Evolutionary conservation across 2,888 invertebrate species (phyloP).

Genomic region (Hyposoter dolosus): DNA sequence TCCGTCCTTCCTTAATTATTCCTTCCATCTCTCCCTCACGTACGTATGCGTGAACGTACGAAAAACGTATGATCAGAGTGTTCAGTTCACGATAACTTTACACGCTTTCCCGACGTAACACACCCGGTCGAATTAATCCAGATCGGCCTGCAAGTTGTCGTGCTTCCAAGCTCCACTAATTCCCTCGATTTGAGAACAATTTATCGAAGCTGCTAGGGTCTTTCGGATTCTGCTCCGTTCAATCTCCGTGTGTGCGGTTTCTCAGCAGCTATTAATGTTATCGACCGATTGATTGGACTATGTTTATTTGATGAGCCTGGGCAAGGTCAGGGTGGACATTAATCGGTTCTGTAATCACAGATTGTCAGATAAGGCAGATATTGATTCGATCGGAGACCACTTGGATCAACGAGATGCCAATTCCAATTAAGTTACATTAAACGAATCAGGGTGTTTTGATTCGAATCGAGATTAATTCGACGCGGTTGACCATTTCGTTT

Average conservation of each 20-base stretch:
- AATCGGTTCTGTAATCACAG: constrained; percentile 6
- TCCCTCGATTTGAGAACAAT: background rate
- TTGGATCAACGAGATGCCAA: background rate
- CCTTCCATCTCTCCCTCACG: background rate
- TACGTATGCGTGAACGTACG: background rate
- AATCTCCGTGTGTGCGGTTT: background rate
- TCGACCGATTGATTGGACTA: background rate
- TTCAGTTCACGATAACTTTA: constrained; percentile 8
- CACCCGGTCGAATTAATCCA: background rate
- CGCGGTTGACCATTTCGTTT: background rate
- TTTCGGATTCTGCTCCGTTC: background rate
- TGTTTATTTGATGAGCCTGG: background rate
- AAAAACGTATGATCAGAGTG: background rate
- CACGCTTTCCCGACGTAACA: background rate
- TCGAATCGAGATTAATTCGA: background rate
- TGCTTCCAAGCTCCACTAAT: background rate
- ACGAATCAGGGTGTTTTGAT: background rate
- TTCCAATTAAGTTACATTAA: background rate
- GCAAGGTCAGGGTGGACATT: background rate
- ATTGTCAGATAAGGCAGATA: background rate
- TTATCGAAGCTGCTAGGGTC: background rate
- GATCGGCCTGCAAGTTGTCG: background rate
- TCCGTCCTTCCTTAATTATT: background rate
- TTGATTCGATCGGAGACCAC: background rate
- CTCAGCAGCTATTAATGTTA: constrained; percentile 2